Evolutionary conservation across 2,888 invertebrate species (phyloP).

Genomic region (Sturmia bella): DNA sequence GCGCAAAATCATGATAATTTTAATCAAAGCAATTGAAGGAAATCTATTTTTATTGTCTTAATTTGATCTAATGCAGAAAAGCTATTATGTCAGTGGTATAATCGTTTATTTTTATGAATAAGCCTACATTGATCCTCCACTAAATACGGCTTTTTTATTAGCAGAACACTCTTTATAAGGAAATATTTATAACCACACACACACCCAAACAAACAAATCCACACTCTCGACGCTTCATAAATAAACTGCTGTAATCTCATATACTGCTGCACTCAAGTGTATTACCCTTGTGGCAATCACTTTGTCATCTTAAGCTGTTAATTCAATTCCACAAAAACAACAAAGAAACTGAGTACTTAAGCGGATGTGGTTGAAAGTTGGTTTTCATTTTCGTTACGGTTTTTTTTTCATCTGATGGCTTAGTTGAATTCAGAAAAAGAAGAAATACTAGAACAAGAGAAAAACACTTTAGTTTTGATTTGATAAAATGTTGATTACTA

Average conservation of each 20-base stretch:
- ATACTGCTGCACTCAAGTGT: conserved; percentile 42
- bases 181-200: conserved; percentile 16
- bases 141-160: conserved; percentile 54
- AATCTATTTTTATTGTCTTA: conserved; percentile 49
- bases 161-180: conserved; percentile 19
- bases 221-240: too few species aligned
- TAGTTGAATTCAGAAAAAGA: not conserved
- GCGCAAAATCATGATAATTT: conserved; percentile 3
- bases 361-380: conserved; percentile 44
- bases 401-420: conserved; percentile 1
- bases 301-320: conserved; percentile 69
- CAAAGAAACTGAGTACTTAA: conserved; percentile 38
- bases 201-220: conserved; percentile 17
- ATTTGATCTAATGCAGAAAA: conserved; percentile 40
- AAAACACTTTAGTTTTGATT: conserved; percentile 66
- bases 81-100: conserved; percentile 44
- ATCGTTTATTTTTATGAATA: conserved; percentile 4
- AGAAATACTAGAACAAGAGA: conserved; percentile 4
- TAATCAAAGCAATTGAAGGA: conserved; percentile 39
- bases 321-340: conserved; percentile 64
- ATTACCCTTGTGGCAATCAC: conserved; percentile 68
- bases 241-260: conserved; percentile 5
- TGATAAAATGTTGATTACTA: conserved; percentile 62
- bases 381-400: conserved; percentile 23
- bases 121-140: conserved; percentile 56